phyloP scores from a whole-genome alignment of 2,113 vertebrate genomes.

The Sylvietta virens region DNA sequence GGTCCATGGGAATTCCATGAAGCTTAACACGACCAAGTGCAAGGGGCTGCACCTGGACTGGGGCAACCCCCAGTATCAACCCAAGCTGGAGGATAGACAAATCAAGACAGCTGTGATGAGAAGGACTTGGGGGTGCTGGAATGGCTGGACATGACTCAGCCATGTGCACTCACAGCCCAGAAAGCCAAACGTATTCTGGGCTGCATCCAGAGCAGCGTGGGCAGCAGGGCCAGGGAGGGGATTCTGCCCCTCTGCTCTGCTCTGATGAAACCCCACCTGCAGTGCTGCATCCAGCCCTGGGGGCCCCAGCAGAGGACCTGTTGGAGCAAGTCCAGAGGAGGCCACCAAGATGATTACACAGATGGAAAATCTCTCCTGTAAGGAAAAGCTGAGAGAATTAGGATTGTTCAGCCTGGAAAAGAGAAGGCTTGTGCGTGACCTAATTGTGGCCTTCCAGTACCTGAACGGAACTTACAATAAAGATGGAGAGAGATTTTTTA shows the following conservation, averaged over 20 bases:
- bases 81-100: background rate
- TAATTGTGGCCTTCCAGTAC: background rate
- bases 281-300: background rate
- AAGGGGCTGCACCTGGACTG: background rate
- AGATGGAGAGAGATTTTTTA: background rate
- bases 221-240: rapidly evolving
- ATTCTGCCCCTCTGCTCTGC: background rate
- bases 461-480: background rate
- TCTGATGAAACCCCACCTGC: background rate
- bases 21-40: background rate
- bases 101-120: background rate
- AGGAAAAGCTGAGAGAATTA: background rate
- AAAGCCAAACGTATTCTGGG: rapidly evolving
- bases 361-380: background rate
- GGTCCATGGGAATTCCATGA: background rate
- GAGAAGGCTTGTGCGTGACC: background rate
- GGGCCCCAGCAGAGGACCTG: background rate
- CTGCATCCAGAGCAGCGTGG: background rate
- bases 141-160: background rate
- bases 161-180: rapidly evolving
- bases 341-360: background rate
- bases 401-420: background rate
- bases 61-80: rapidly evolving
- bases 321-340: background rate
- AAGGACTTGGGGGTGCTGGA: background rate